These are phyloP conservation scores for Probaryconus sp. DNA, from an alignment of 1,140 invertebrate genomes.

Conservation along the genomic window DNA sequence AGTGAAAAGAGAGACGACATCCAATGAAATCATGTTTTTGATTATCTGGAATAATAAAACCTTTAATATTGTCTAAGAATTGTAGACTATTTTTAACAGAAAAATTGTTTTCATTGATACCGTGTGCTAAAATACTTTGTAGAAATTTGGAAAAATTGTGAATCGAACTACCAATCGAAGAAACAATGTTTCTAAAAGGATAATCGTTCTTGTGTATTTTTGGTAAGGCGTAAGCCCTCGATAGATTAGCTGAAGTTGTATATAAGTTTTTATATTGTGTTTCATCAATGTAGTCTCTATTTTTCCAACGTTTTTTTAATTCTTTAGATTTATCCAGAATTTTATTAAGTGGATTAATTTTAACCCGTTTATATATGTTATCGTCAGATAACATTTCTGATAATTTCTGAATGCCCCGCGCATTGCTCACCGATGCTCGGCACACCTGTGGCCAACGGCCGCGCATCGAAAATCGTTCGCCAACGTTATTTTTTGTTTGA, in stretches of 20 bases:
- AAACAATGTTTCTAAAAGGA: constrained; percentile 60
- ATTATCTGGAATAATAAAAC: not conserved
- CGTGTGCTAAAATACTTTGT: not conserved
- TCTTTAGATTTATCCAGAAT: too few relatives aligned
- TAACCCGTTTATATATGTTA: too few relatives aligned
- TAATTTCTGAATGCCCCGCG: too few relatives aligned
- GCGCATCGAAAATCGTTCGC: too few relatives aligned
- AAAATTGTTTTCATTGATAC: not conserved
- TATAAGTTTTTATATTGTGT: constrained; percentile 5
- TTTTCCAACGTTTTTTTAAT: too few relatives aligned
- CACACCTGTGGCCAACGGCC: too few relatives aligned
- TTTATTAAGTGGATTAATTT: constrained; percentile 31
- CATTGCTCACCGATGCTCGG: too few relatives aligned
- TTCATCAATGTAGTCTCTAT: too few relatives aligned
- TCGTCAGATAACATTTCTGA: too few relatives aligned
- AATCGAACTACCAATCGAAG: constrained; percentile 46
- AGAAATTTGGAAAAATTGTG: constrained; percentile 54
- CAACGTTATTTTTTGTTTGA: too few relatives aligned
- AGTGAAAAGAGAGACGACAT: too few relatives aligned
- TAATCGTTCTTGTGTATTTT: constrained; percentile 65
- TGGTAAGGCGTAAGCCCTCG: constrained; percentile 52
- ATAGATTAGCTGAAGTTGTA: not conserved
- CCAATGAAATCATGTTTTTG: not conserved
- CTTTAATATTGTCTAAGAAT: not conserved
- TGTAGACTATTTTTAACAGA: not conserved